These are phyloP conservation scores for Formicarius rufipectus DNA, from an alignment of 2,113 vertebrate genomes.

Conservation along the genomic window DNA sequence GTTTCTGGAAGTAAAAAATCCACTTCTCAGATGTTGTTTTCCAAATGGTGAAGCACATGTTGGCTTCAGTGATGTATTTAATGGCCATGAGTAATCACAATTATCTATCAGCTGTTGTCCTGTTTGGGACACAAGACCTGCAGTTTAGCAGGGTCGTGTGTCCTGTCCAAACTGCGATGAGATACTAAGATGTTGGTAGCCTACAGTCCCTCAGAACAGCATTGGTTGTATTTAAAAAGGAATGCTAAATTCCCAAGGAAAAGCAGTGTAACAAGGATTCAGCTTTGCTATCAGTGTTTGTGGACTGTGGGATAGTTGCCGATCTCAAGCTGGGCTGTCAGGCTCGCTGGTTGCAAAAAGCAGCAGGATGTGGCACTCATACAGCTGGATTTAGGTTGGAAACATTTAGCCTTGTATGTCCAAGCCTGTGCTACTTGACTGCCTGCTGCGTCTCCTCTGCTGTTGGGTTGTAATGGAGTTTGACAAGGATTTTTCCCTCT, in stretches of 20 bases:
- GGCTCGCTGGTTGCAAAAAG: neutral
- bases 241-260: neutral
- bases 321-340: neutral
- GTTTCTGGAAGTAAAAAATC: neutral
- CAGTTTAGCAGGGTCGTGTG: neutral
- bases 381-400: neutral
- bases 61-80: neutral
- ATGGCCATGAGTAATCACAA: neutral
- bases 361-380: neutral
- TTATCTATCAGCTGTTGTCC: neutral
- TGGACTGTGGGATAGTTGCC: rapidly evolving
- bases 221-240: neutral
- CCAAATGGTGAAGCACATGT: neutral
- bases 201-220: neutral
- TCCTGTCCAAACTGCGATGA: neutral
- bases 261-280: neutral
- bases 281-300: neutral
- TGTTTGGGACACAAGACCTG: neutral
- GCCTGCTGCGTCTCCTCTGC: neutral
- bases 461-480: neutral
- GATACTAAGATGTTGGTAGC: neutral
- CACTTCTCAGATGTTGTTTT: neutral
- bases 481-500: constrained; percentile 38
- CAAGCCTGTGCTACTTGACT: neutral
- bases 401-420: neutral